These are phyloP conservation scores for Cyclophora punctaria DNA, from an alignment of 2,888 invertebrate species.

Conservation along the genomic window DNA sequence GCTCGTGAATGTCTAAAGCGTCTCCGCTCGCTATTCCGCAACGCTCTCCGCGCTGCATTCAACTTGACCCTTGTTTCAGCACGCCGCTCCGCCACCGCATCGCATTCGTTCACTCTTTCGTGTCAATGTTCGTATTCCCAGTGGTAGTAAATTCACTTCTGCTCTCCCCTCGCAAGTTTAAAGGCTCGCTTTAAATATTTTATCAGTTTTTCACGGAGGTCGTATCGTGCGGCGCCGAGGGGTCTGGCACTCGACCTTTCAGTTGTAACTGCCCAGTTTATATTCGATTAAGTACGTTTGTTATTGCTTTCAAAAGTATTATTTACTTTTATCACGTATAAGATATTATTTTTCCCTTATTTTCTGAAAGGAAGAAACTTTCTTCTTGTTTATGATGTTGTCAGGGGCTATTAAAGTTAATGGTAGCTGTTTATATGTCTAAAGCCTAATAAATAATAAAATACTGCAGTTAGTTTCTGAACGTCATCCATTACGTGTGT, in stretches of 20 bases:
- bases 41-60: constrained; percentile 27
- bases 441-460: no score
- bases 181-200: constrained; percentile 66
- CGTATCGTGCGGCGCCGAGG: constrained; percentile 63
- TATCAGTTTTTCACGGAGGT: constrained; percentile 57
- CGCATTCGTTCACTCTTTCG: constrained; percentile 40
- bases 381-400: no score
- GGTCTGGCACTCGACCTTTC: constrained; percentile 43
- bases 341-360: no score
- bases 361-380: no score
- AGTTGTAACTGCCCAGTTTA: constrained; percentile 41
- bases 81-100: constrained; percentile 3
- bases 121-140: constrained; percentile 42
- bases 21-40: constrained; percentile 24
- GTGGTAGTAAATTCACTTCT: constrained; percentile 56
- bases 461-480: no score
- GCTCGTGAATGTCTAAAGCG: constrained; percentile 27
- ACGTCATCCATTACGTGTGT: no score
- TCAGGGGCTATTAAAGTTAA: no score
- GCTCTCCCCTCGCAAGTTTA: constrained; percentile 47
- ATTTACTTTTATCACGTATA: no score
- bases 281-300: constrained; percentile 41
- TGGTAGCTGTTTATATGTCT: no score
- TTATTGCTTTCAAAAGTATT: not conserved
- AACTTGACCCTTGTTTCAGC: constrained; percentile 33